These are phyloP conservation scores for Cyclophora punctaria DNA, from an alignment of 2,888 invertebrate genomes.

Conservation along the genomic window DNA sequence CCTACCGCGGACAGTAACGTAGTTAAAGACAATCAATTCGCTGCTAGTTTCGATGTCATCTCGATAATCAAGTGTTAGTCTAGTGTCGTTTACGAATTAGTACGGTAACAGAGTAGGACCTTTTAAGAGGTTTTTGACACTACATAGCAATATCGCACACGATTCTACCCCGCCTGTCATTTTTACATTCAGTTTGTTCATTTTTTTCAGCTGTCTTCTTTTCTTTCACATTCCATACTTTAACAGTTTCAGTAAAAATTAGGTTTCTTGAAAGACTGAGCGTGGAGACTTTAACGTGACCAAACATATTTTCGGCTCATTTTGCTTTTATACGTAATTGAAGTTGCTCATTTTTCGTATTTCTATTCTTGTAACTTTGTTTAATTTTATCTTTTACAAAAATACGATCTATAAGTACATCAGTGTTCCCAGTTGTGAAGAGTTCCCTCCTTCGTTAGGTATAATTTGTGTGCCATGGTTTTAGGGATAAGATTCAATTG, in stretches of 20 bases:
- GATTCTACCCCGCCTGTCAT: slow-evolving; percentile 36
- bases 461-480: slow-evolving; percentile 71
- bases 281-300: slow-evolving; percentile 56
- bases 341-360: slow-evolving; percentile 57
- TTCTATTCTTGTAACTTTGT: slow-evolving; percentile 37
- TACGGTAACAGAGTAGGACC: slow-evolving; percentile 30
- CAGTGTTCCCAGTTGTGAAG: slow-evolving; percentile 59
- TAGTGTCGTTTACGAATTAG: slow-evolving; percentile 51
- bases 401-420: slow-evolving; percentile 36
- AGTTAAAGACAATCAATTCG: slow-evolving; percentile 53
- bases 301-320: slow-evolving; percentile 53
- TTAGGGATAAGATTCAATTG: slow-evolving; percentile 60
- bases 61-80: slow-evolving; percentile 48
- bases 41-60: slow-evolving; percentile 54
- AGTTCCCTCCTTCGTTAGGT: slow-evolving; percentile 70
- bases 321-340: slow-evolving; percentile 50
- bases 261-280: slow-evolving; percentile 70
- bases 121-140: slow-evolving; percentile 24
- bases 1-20: slow-evolving; percentile 67
- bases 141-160: slow-evolving; percentile 24
- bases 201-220: slow-evolving; percentile 30
- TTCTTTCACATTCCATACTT: slow-evolving; percentile 61
- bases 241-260: slow-evolving; percentile 54
- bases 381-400: slow-evolving; percentile 28
- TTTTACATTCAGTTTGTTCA: slow-evolving; percentile 37